Conservation (phyloP, 2,113 vertebrate genomes). For the Labrus mixtus region DNA sequence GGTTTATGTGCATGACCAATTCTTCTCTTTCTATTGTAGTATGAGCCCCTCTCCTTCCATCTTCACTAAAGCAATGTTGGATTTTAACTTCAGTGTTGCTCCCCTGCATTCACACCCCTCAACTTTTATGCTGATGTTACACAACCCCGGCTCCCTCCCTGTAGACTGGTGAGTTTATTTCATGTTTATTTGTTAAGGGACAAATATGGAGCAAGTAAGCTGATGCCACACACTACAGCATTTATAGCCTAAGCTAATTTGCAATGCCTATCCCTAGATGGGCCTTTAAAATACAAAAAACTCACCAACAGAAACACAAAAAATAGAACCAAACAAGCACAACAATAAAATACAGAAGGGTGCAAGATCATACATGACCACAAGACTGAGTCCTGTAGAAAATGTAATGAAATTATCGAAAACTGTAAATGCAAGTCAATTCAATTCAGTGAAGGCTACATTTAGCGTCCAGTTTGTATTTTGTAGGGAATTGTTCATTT, state of each 20-base stretch:
- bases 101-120: constrained; percentile 84
- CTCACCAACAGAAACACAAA: too few relatives aligned
- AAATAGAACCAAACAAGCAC: too few relatives aligned
- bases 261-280: too few relatives aligned
- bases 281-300: too few relatives aligned
- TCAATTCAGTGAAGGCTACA: not conserved
- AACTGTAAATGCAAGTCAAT: not conserved
- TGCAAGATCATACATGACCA: too few relatives aligned
- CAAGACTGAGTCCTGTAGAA: too few relatives aligned
- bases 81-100: constrained; percentile 91
- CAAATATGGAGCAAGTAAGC: too few relatives aligned
- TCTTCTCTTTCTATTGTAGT: constrained; percentile 69
- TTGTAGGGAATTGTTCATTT: not conserved
- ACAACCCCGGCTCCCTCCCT: constrained; percentile 86
- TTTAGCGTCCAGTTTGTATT: not conserved
- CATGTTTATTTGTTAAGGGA: too few relatives aligned
- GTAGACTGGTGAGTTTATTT: constrained; percentile 86
- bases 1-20: not conserved
- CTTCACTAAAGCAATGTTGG: constrained; percentile 85
- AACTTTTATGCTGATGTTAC: constrained; percentile 84
- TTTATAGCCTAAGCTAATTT: too few relatives aligned
- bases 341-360: too few relatives aligned
- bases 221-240: too few relatives aligned
- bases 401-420: not conserved
- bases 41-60: constrained; percentile 77